phyloP scores from a whole-genome alignment of 2,113 vertebrate species.

The Sinocyclocheilus maitianheensis region DNA sequence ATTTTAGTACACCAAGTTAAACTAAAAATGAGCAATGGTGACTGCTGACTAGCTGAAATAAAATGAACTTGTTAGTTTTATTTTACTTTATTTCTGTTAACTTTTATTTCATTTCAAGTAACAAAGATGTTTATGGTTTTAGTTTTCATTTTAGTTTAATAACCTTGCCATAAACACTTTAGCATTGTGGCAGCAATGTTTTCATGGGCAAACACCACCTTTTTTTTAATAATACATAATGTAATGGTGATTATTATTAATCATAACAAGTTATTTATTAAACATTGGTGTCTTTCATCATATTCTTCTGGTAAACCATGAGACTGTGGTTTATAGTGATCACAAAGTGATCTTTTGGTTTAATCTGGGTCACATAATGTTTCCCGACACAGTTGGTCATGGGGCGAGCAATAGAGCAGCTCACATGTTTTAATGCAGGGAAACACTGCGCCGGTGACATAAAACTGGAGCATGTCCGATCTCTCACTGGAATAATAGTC shows the following conservation, averaged over 20 bases:
- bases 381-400: neutral
- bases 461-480: conserved; percentile 67
- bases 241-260: neutral
- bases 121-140: no score
- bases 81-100: no score
- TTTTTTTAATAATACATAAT: neutral
- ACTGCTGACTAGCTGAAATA: no score
- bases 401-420: neutral
- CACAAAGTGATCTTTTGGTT: neutral
- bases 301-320: neutral
- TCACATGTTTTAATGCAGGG: neutral
- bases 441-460: conserved; percentile 60
- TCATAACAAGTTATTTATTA: neutral
- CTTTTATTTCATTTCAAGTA: no score
- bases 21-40: no score
- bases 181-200: no score
- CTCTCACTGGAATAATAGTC: conserved; percentile 24
- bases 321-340: neutral
- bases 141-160: no score
- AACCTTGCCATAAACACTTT: no score
- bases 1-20: no score
- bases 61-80: no score
- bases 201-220: no score
- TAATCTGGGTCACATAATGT: conserved; percentile 45
- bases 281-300: neutral